phyloP scores from a whole-genome alignment of 2,888 invertebrate species.

The Troilus luridus region DNA sequence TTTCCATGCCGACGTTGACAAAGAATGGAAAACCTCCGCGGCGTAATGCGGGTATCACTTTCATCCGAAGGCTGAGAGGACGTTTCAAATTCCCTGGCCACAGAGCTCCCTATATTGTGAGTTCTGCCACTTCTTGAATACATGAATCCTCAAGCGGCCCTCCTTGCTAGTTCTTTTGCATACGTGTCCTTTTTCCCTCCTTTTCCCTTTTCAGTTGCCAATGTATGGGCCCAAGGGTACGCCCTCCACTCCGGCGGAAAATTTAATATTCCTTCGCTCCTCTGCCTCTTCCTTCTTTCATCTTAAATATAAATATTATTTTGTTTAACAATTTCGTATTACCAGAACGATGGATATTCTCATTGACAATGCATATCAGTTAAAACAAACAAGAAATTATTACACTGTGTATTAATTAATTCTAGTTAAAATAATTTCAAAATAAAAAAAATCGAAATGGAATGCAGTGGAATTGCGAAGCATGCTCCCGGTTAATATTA shows the following conservation, averaged over 20 bases:
- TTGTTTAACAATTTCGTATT: not conserved
- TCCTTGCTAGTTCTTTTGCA: slow-evolving; percentile 50
- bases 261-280: slow-evolving; percentile 34
- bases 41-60: slow-evolving; percentile 54
- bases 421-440: not conserved
- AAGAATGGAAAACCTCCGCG: slow-evolving; percentile 33
- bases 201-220: slow-evolving; percentile 31
- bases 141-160: slow-evolving; percentile 58
- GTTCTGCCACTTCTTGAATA: slow-evolving; percentile 57
- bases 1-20: slow-evolving; percentile 44
- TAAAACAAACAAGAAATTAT: not conserved
- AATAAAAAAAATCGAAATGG: too few relatives aligned
- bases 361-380: not conserved
- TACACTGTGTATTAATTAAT: too few relatives aligned
- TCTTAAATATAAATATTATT: slow-evolving; percentile 32
- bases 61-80: slow-evolving; percentile 48
- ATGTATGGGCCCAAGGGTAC: slow-evolving; percentile 42
- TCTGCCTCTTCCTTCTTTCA: not conserved
- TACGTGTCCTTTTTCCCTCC: slow-evolving; percentile 50
- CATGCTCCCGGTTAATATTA: too few relatives aligned
- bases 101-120: slow-evolving; percentile 55
- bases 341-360: not conserved
- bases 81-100: slow-evolving; percentile 54
- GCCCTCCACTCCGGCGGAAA: slow-evolving; percentile 18
- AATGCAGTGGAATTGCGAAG: too few relatives aligned